Base-by-base conservation (phyloP, 1,140 invertebrate genomes). In the Monomorium pharaonis region DNA sequence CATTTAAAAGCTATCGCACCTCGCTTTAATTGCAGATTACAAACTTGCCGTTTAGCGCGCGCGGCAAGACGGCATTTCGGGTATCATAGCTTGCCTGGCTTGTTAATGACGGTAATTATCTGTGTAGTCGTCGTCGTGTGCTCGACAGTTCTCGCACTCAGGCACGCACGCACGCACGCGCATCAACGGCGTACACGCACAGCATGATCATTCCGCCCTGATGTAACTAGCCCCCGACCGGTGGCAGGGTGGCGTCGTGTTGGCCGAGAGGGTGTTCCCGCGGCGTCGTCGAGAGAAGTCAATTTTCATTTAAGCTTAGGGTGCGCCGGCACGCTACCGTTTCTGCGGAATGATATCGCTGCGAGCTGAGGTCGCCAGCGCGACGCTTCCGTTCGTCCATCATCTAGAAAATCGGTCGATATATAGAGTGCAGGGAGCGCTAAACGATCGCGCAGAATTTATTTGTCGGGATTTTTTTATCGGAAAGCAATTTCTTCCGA, bases 301-400 rank as follows among this genome's bases (percentile, higher is more conserved):
- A 93, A 92, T 92, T 92, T 92, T 92, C 92, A 92, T 93, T 92
- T 92, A 89, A 87, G 90, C 88, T 93, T 91, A 92, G 90, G 92
- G 92, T 84, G 92, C 89, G 92, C 90, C 89, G 85, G 78, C 92
- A 93, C 91, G 92, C 91, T 92, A 92, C 92, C 92, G 92, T 93
- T 92, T 92, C 92, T 91, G 80, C 89, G 90, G 89, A 92, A 93
- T 92, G 88, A 92, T 92, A 92, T 92, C 91, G 88, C 86, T 72
- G 37, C 37, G 78, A 51, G 76, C 33, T 58, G 44, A 81, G 49
- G 78, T 58, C 78, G 51, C 67, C 65, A 10, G 49, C 30, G 49
- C 49, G 51, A 72, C 51, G 78, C 63, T 80, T 80, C 33, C 67
- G 78, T 33, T 72, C 33, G 37, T 24, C n/a, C 78, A 47, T 83